Percentiles rank a stretch among this genome's conserved stretches.
These are phyloP conservation scores for Gracilinanus agilis DNA, from an alignment of 2,113 vertebrate genomes.

Conservation along the genomic window DNA sequence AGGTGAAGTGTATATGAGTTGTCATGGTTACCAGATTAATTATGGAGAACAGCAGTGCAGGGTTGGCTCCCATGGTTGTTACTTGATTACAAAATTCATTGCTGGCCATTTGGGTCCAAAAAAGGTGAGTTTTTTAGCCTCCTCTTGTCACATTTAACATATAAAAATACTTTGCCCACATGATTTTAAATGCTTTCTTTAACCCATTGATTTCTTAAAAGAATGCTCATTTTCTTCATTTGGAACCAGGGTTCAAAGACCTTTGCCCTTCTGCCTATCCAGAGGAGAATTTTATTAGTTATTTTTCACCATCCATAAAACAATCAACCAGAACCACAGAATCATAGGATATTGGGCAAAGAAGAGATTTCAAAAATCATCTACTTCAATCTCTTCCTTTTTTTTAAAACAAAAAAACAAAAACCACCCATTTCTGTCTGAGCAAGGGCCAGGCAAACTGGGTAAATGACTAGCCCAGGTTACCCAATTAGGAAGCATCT, in stretches of 20 bases:
- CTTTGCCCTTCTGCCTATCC: neutral
- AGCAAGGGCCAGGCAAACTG: too few relatives aligned
- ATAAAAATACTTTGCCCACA: neutral
- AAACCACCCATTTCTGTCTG: too few relatives aligned
- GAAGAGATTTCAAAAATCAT: neutral
- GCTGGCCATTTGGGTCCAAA: conserved; percentile 4
- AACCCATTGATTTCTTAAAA: conserved; percentile 43
- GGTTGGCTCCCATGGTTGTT: neutral
- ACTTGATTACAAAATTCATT: conserved; percentile 15
- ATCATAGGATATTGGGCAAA: neutral
- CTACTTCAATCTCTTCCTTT: neutral
- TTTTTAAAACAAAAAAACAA: too few relatives aligned
- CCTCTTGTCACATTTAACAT: conserved; percentile 1
- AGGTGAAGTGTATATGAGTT: conserved; percentile 1
- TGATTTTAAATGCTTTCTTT: conserved; percentile 47
- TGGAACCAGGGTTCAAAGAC: neutral
- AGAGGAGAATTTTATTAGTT: neutral
- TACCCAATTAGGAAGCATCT: too few relatives aligned
- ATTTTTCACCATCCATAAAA: neutral
- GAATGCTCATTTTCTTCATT: neutral
- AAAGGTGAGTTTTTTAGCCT: conserved; percentile 34
- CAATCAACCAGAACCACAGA: neutral
- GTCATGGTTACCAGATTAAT: conserved; percentile 35
- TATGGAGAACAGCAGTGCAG: neutral
- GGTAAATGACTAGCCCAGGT: too few relatives aligned